Evolutionary conservation across 2,797 vertebrate genomes (phyloP).

Genomic region (Mustela erminea): DNA sequence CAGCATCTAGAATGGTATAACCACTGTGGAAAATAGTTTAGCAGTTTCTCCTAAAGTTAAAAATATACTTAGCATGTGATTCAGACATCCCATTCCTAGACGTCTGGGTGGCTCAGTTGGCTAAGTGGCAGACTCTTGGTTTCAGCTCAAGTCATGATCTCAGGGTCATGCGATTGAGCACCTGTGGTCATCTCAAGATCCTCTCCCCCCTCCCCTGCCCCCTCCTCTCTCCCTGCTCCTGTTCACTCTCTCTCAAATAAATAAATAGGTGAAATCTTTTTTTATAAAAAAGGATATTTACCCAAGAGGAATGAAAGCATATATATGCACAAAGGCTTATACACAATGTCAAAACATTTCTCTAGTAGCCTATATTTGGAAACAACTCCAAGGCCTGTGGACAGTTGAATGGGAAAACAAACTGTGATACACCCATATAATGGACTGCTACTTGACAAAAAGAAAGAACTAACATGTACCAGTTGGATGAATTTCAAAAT

Average conservation of each 20-base stretch:
- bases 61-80: background rate
- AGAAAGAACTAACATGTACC: background rate
- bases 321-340: background rate
- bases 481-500: background rate
- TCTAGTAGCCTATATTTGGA: background rate
- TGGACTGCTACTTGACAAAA: background rate
- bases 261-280: background rate
- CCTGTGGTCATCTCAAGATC: background rate
- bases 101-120: background rate
- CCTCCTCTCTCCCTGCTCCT: background rate
- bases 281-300: background rate
- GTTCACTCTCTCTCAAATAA: background rate
- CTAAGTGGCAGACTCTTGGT: background rate
- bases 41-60: conserved; percentile 10
- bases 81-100: background rate
- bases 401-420: background rate
- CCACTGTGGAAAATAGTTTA: conserved; percentile 7
- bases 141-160: background rate
- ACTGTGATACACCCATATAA: background rate
- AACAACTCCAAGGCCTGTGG: background rate
- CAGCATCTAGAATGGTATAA: background rate
- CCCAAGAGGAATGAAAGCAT: background rate
- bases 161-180: background rate
- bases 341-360: background rate
- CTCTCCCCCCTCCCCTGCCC: background rate